These are phyloP conservation scores for Cyprinodon variegatus DNA, from an alignment of 2,113 vertebrate genomes.

Conservation along the genomic window DNA sequence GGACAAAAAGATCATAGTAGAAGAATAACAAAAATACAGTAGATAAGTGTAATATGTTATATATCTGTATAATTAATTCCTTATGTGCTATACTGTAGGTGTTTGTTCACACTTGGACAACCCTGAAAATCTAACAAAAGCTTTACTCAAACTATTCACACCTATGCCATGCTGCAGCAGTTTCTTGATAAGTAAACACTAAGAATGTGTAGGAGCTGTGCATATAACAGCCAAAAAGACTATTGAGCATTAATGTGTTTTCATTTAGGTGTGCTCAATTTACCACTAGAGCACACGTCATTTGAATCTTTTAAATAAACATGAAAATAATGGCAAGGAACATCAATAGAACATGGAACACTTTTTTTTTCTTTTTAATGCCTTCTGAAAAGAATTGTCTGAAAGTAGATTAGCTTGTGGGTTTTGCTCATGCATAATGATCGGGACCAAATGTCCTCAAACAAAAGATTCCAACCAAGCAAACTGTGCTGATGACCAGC, in stretches of 20 bases:
- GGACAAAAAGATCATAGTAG: background rate
- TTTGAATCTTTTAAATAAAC: slow-evolving; percentile 38
- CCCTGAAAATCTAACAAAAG: background rate
- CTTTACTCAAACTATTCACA: slow-evolving; percentile 27
- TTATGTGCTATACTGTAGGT: background rate
- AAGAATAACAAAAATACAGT: background rate
- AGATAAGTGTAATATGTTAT: background rate
- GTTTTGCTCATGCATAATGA: slow-evolving; percentile 9
- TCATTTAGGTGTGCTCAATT: slow-evolving; percentile 37
- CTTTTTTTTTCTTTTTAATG: too few relatives aligned
- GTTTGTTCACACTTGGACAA: background rate
- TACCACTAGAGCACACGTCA: slow-evolving; percentile 28
- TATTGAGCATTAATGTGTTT: slow-evolving; percentile 50
- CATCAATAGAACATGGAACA: background rate
- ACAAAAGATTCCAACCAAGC: slow-evolving; percentile 34
- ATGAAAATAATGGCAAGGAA: slow-evolving; percentile 15
- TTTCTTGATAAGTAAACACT: slow-evolving; percentile 39
- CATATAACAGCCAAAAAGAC: slow-evolving; percentile 16
- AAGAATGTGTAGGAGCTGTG: slow-evolving; percentile 31
- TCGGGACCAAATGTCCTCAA: slow-evolving; percentile 31
- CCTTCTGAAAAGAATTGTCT: too few relatives aligned
- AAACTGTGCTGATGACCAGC: slow-evolving; percentile 23
- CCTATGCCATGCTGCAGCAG: slow-evolving; percentile 20
- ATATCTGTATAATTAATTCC: background rate
- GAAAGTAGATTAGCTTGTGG: background rate